Conservation (phyloP, 1,140 invertebrate species). For the Dreissena rostriformis region DNA sequence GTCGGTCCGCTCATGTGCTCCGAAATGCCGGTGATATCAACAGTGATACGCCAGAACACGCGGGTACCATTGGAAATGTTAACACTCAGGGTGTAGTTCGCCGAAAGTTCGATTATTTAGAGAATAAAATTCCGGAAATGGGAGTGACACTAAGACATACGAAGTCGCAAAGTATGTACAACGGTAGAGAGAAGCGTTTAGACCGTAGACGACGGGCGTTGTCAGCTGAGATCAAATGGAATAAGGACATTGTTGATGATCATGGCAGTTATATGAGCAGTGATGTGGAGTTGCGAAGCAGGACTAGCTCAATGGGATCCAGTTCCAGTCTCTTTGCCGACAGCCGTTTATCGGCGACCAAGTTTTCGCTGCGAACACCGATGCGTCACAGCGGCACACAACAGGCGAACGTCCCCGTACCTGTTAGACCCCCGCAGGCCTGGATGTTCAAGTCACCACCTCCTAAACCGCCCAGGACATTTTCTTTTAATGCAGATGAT, state of each 20-base stretch:
- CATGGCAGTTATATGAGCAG: not conserved
- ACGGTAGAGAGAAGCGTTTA: constrained; percentile 14
- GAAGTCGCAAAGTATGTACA: constrained; percentile 28
- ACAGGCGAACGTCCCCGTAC: constrained; percentile 16
- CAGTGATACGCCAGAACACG: too few species aligned
- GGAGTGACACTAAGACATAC: constrained; percentile 5
- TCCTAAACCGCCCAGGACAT: constrained; percentile 47
- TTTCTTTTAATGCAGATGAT: constrained; percentile 29
- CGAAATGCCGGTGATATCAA: too few species aligned
- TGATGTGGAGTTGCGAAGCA: not conserved
- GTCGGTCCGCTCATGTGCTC: constrained; percentile 33
- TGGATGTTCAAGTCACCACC: constrained; percentile 1
- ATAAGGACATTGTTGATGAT: constrained; percentile 3
- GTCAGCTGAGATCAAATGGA: constrained; percentile 34
- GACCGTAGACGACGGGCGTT: constrained; percentile 27
- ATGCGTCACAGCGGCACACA: constrained; percentile 28
- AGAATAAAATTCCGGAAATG: constrained; percentile 27
- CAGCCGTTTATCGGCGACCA: constrained; percentile 29
- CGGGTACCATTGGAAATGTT: constrained; percentile 4
- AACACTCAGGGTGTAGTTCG: not conserved
- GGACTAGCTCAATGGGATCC: constrained; percentile 6
- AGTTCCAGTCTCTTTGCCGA: constrained; percentile 25
- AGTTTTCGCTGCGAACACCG: constrained; percentile 41
- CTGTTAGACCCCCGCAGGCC: constrained; percentile 17
- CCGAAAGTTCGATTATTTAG: constrained; percentile 15